Percentiles rank a stretch among this genome's conserved stretches.
These are phyloP conservation scores for Ctenochaetus hawaiiensis DNA, from an alignment of 2,797 vertebrate species.

Conservation along the genomic window DNA sequence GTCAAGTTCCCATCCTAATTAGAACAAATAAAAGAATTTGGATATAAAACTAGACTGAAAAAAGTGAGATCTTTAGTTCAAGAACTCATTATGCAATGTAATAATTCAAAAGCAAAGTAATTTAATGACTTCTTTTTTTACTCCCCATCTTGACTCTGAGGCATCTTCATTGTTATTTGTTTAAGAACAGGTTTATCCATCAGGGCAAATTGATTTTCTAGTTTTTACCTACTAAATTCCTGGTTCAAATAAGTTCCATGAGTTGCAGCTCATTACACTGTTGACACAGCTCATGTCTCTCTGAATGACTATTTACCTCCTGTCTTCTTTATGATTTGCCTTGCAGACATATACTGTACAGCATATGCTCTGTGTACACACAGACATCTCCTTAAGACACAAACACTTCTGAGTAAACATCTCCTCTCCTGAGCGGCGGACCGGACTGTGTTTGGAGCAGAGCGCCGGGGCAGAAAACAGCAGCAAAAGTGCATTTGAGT, in stretches of 20 bases:
- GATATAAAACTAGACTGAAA: neutral
- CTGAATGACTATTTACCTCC: neutral
- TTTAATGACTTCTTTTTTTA: neutral
- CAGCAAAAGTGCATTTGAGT: neutral
- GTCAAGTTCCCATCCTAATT: neutral
- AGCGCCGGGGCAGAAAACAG: conserved; percentile 1
- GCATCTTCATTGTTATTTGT: neutral
- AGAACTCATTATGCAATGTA: neutral
- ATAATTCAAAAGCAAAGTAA: neutral
- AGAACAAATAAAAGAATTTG: neutral
- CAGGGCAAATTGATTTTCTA: neutral
- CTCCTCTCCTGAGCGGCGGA: conserved; percentile 5
- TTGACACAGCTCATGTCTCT: conserved; percentile 13
- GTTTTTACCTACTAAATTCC: conserved; percentile 8
- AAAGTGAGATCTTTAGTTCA: neutral
- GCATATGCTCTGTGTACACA: conserved; percentile 26
- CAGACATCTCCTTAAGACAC: neutral
- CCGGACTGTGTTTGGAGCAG: neutral
- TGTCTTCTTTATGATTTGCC: neutral
- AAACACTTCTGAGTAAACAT: conserved; percentile 22
- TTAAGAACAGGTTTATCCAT: conserved; percentile 34
- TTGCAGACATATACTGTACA: conserved; percentile 4
- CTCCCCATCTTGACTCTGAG: neutral
- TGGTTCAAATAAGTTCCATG: neutral
- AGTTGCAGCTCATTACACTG: neutral